phyloP scores from a whole-genome alignment of 2,797 vertebrate species.

The Fringilla coelebs region DNA sequence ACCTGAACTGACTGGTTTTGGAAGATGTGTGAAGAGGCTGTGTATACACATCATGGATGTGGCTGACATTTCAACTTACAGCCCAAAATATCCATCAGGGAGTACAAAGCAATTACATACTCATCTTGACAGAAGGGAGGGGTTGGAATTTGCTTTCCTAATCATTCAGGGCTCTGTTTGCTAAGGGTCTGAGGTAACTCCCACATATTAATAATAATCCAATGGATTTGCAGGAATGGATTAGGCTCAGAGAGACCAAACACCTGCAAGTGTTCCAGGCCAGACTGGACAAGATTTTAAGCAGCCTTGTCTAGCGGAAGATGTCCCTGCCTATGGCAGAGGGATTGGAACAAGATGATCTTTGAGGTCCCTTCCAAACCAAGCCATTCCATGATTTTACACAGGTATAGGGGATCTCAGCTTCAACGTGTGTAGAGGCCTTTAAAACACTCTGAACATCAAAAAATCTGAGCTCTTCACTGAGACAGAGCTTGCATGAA shows the following conservation, averaged over 20 bases:
- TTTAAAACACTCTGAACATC: background rate
- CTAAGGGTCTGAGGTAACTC: background rate
- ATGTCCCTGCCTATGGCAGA: background rate
- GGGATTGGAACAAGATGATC: background rate
- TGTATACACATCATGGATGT: background rate
- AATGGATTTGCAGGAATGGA: background rate
- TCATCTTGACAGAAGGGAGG: slow-evolving; percentile 8
- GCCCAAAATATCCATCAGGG: background rate
- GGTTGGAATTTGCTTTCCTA: slow-evolving; percentile 23
- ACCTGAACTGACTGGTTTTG: background rate
- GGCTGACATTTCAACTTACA: slow-evolving; percentile 3
- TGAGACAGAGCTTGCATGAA: background rate
- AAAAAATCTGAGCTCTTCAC: background rate
- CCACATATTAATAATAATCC: background rate
- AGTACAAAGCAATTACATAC: background rate
- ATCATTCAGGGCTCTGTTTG: background rate
- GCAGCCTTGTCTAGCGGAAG: background rate
- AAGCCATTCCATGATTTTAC: background rate
- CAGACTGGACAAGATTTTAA: background rate
- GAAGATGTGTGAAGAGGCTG: background rate
- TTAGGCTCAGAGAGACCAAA: background rate
- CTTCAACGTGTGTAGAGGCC: fast-evolving
- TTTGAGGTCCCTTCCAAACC: background rate
- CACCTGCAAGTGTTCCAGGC: background rate
- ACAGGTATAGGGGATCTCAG: background rate